phyloP scores from a whole-genome alignment of 2,113 vertebrate species.

The Fregata magnificens region DNA sequence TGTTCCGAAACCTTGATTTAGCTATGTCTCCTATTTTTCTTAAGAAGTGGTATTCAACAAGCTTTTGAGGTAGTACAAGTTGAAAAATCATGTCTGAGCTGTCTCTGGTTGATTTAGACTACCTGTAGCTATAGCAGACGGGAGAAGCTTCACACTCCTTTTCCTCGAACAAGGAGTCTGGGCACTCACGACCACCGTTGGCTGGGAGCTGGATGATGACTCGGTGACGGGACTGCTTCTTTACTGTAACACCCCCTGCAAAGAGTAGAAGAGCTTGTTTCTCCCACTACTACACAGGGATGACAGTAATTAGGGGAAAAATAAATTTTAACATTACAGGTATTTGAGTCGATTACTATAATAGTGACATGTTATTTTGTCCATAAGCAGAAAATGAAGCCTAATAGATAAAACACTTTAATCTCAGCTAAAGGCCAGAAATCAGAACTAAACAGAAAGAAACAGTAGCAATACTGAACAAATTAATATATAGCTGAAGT shows the following conservation, averaged over 20 bases:
- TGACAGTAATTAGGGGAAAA: not conserved
- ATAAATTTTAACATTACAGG: not conserved
- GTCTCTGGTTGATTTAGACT: not conserved
- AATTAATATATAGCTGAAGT: not conserved
- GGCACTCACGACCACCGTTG: slow-evolving; percentile 93
- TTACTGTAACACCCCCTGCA: slow-evolving; percentile 75
- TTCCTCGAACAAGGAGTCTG: slow-evolving; percentile 88
- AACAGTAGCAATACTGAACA: not conserved
- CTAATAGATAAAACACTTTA: not conserved
- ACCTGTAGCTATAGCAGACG: slow-evolving; percentile 90
- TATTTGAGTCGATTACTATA: not conserved
- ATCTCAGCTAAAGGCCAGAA: not conserved
- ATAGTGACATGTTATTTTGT: not conserved
- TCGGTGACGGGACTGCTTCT: slow-evolving; percentile 85
- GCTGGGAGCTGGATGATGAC: slow-evolving; percentile 88
- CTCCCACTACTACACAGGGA: not conserved
- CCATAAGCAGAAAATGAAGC: not conserved
- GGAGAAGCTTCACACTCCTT: slow-evolving; percentile 82
- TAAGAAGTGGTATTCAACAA: not conserved
- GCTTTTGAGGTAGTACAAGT: not conserved
- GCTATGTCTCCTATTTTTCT: not conserved
- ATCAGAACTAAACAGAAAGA: not conserved
- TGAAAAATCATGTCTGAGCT: not conserved
- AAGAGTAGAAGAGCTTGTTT: not conserved
- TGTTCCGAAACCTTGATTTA: not conserved